Percentiles rank a stretch among this genome's conserved stretches.
Evolutionary conservation across 2,113 vertebrate genomes (phyloP).

Genomic region (Sminthopsis crassicaudata): DNA sequence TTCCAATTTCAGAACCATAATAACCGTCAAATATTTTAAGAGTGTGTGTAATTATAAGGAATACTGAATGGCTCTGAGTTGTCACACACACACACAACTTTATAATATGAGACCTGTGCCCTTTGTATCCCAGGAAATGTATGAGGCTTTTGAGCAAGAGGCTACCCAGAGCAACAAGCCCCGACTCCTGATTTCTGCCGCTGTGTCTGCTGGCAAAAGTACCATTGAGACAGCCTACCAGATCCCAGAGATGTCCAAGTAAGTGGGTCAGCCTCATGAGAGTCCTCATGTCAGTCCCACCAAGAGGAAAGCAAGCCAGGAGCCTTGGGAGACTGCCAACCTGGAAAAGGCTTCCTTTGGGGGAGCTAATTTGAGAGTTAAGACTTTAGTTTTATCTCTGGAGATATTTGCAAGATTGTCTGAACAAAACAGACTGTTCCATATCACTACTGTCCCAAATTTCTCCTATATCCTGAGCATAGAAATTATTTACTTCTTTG

Average conservation of each 20-base stretch:
- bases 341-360: neutral
- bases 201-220: slow-evolving; percentile 80
- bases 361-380: neutral
- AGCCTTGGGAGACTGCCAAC: neutral
- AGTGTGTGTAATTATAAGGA: neutral
- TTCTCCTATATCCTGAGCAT: neutral
- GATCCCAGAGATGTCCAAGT: slow-evolving; percentile 79
- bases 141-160: slow-evolving; percentile 83
- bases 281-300: neutral
- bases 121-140: slow-evolving; percentile 81
- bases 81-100: neutral
- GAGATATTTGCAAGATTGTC: slow-evolving; percentile 15
- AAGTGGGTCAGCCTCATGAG: slow-evolving; percentile 17
- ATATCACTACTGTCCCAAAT: neutral
- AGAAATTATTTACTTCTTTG: neutral
- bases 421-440: neutral
- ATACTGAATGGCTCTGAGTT: neutral
- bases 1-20: neutral
- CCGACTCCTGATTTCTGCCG: slow-evolving; percentile 84
- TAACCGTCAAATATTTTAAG: neutral
- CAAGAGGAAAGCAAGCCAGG: neutral
- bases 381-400: neutral
- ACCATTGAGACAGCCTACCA: slow-evolving; percentile 83
- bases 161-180: slow-evolving; percentile 81
- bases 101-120: neutral